Conservation (phyloP, 92 coral and sea anemone species). For the Zoanthus gigantus region DNA sequence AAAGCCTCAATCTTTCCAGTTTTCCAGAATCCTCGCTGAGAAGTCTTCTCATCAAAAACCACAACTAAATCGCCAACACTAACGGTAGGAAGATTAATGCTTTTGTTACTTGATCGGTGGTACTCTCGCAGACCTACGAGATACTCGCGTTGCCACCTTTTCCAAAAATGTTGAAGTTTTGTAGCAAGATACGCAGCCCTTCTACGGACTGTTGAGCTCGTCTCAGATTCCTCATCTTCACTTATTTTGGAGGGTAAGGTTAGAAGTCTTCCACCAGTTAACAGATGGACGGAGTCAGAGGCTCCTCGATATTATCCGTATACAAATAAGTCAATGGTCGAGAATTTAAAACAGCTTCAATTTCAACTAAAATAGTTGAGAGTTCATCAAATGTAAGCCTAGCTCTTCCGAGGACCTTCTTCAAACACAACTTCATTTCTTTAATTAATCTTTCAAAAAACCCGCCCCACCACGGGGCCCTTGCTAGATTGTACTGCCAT, state of each 20-base stretch:
- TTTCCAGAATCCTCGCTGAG: constrained; percentile 35
- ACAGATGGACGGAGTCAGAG: constrained; percentile 57
- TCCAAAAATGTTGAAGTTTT: constrained; percentile 52
- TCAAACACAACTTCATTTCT: constrained; percentile 39
- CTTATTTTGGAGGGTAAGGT: constrained; percentile 1
- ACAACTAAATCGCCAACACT: constrained; percentile 29
- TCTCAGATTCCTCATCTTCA: constrained; percentile 25
- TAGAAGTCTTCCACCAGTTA: constrained; percentile 30
- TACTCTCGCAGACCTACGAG: constrained; percentile 29
- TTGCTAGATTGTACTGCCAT: constrained; percentile 27
- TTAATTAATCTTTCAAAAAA: constrained; percentile 18
- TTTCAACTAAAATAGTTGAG: constrained; percentile 37
- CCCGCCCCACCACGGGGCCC: constrained; percentile 49
- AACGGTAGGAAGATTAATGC: constrained; percentile 17
- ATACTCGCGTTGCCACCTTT: constrained; percentile 46
- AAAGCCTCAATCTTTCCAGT: constrained; percentile 36
- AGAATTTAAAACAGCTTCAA: constrained; percentile 51
- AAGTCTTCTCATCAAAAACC: constrained; percentile 29
- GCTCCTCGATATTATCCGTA: constrained; percentile 43
- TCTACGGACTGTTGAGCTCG: constrained; percentile 2
- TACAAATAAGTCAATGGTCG: constrained; percentile 55
- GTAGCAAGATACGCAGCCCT: constrained; percentile 10
- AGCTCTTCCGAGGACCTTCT: constrained; percentile 47
- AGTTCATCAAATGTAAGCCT: constrained; percentile 50
- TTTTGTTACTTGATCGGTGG: constrained; percentile 8